These are phyloP conservation scores for Carposina sasakii DNA, from an alignment of 1,140 invertebrate genomes.

Conservation along the genomic window DNA sequence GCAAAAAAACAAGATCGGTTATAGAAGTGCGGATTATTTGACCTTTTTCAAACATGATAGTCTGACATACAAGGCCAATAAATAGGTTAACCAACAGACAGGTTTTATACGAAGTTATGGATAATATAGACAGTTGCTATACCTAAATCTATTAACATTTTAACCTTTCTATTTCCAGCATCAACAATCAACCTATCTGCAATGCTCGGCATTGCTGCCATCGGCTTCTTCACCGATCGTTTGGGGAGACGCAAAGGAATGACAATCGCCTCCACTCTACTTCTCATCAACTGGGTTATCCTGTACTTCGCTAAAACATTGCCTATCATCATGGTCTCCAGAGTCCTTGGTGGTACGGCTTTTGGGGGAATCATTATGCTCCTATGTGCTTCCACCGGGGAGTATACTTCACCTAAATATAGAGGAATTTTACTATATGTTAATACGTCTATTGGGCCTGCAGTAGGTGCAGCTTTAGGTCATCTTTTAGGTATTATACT, in stretches of 20 bases:
- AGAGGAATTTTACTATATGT: slow-evolving; percentile 12
- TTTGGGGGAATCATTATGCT: slow-evolving; percentile 3
- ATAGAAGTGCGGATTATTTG: no score
- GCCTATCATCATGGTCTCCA: no score
- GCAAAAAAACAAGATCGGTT: no score
- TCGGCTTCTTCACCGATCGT: slow-evolving; percentile 15
- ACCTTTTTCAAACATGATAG: no score
- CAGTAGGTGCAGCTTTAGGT: slow-evolving; percentile 2
- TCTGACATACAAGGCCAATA: no score
- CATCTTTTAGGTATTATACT: slow-evolving; percentile 4
- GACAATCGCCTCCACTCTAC: slow-evolving; percentile 7
- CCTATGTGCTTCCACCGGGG: slow-evolving; percentile 8
- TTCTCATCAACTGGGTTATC: slow-evolving; percentile 6
- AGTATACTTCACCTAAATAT: slow-evolving; percentile 12
- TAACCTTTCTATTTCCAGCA: no score
- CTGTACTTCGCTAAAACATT: slow-evolving; percentile 11
- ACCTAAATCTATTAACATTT: no score
- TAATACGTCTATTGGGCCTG: not conserved
- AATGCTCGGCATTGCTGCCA: slow-evolving; percentile 4
- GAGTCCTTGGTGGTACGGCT: slow-evolving; percentile 1
- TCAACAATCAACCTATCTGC: not conserved
- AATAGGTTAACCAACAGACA: no score
- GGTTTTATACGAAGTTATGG: no score
- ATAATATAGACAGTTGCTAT: no score
- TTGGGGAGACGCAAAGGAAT: slow-evolving; percentile 12